These are phyloP conservation scores for Galleria mellonella DNA, from an alignment of 1,140 invertebrate species.

Conservation along the genomic window DNA sequence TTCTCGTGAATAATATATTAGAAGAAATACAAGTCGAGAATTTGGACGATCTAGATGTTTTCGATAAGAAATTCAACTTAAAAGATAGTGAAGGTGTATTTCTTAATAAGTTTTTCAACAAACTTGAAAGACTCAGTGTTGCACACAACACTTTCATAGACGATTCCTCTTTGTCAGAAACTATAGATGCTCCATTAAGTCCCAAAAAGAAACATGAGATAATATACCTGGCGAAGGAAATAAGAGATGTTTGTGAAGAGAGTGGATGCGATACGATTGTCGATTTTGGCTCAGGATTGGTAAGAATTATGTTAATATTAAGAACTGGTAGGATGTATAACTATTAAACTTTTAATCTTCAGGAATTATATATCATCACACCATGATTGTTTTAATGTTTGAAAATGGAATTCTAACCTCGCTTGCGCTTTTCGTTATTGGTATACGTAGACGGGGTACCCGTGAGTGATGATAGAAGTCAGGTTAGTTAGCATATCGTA, in stretches of 20 bases:
- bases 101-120: constrained; percentile 27
- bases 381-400: too few species aligned
- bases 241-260: constrained; percentile 73
- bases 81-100: constrained; percentile 15
- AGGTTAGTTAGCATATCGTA: too few species aligned
- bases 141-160: too few species aligned
- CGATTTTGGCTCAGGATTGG: constrained; percentile 88
- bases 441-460: too few species aligned
- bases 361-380: too few species aligned
- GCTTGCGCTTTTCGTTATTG: too few species aligned
- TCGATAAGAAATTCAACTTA: constrained; percentile 28
- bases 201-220: constrained; percentile 84
- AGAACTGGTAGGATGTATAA: too few species aligned
- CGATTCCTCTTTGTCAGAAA: not conserved
- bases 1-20: constrained; percentile 75
- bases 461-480: too few species aligned
- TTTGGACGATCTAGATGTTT: constrained; percentile 23
- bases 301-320: constrained; percentile 22
- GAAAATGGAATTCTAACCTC: too few species aligned
- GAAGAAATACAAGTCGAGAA: constrained; percentile 57
- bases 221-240: constrained; percentile 74
- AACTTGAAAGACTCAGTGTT: constrained; percentile 25
- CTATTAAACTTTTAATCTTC: too few species aligned
- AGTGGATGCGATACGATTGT: constrained; percentile 76
- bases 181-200: constrained; percentile 50